Evolutionary conservation across 1,140 invertebrate genomes (phyloP).

Genomic region (Neodiprion fabricii): DNA sequence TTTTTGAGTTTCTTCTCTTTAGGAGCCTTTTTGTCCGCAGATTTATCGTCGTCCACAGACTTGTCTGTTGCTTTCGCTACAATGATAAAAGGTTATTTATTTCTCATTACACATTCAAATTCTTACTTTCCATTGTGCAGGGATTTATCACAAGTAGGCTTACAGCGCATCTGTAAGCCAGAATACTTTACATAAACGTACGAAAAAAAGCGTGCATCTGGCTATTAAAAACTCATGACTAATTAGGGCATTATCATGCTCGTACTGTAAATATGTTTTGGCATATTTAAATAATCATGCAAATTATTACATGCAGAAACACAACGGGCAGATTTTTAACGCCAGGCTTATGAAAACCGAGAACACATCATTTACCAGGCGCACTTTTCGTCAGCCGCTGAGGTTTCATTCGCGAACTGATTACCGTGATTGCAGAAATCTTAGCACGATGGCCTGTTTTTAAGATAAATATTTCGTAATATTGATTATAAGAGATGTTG

Average conservation of each 20-base stretch:
- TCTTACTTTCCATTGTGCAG: no score
- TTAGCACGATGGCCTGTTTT: conserved; percentile 35
- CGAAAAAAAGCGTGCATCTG: no score
- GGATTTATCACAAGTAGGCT: no score
- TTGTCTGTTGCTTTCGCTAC: not conserved
- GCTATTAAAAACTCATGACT: no score
- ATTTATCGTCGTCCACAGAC: not conserved
- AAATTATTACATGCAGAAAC: conserved; percentile 15
- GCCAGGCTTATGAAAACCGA: not conserved
- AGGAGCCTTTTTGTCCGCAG: not conserved
- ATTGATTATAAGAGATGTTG: not conserved
- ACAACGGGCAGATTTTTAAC: conserved; percentile 26
- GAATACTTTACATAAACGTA: no score
- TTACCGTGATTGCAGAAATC: conserved; percentile 42
- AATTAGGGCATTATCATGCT: no score
- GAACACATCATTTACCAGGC: conserved; percentile 38
- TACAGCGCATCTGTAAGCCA: no score
- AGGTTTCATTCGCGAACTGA: conserved; percentile 43
- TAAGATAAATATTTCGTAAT: not conserved
- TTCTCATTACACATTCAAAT: no score
- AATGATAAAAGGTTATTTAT: not conserved
- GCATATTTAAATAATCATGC: no score
- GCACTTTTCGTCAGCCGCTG: conserved; percentile 50
- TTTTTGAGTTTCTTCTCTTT: not conserved
- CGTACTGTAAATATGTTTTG: no score